Base-by-base conservation (phyloP, 2,113 vertebrate genomes). In the Chionomys nivalis region DNA sequence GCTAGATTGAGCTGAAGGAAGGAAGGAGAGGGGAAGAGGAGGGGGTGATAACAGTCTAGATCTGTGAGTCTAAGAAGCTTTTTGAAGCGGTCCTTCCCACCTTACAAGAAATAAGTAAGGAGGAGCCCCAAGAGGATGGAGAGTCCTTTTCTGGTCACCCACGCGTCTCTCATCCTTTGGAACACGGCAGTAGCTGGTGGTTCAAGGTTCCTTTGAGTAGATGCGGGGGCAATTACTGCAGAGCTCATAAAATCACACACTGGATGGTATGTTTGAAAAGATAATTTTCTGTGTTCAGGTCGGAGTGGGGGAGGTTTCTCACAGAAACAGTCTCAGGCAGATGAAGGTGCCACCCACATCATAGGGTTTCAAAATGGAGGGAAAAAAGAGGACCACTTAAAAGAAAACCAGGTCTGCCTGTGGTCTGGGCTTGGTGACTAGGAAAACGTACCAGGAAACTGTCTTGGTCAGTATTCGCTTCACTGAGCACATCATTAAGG, bases 81-180 rank as follows among this genome's bases (percentile, higher is more conserved):
- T 79, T 55, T 49, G 68, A 91, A 95, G 75, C 63, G 49, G 33
- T 94, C 55, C 72, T 97, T 96, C 83, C 14, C n/a, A 24, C 44
- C 36, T 86, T 5, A 86, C 26, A 75, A 97, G 97, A 98, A 98
- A 98, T 95, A 98, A 94, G 90, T 52, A 52, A 94, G 87, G 95
- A 98, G 97, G 93, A 97, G 95, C 85, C 97, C 89, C 7, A n/a
- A 76, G 88, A 96, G 93, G 93, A 97, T 94, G 93, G 96, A 97
- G 49, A 19, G 92, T 39, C 65, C 94, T 96, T 88, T 98, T 94
- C 94, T 96, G 83, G 95, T 91, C 95, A 95, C 90, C 88, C 70
- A 96, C 82, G 66, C 72, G 95, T 95, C 87, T 96, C 39, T 70
- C 95, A 97, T 97, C 97, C 97, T 98, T 97, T 97, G 87, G 95